Base-by-base conservation (phyloP, 2,113 vertebrate species). In the Anser brachyrhynchus region DNA sequence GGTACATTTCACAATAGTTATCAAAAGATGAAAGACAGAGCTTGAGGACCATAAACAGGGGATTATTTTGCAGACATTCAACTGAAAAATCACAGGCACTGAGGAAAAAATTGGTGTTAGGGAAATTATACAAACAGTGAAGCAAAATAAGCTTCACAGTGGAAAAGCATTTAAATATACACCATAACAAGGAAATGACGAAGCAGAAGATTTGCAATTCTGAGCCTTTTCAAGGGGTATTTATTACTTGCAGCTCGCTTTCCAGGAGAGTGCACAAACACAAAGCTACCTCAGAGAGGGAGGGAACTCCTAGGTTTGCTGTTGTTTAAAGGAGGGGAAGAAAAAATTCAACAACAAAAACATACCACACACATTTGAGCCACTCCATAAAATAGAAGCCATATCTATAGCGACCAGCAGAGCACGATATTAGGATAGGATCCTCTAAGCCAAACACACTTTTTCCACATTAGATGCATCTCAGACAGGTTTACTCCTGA, bases 41-140 rank as follows among this genome's bases (percentile, higher is more conserved):
- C 15, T 55, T 28, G 20, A 92, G 31, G 14, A 88, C 23, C 33
- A 46, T 73, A 90, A 84, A 70, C 21, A 70, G 52, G 44, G 46
- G 58, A 94, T 58, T 92, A 92, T 71, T 88, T 90, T 72, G 76
- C n/a, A 88, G 49, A 80, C 41, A 64, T 54, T 84, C 33, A 80
- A 81, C 29, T 65, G 61, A 66, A 78, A 78, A 90, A 58, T 55
- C 44, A 64, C 13, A 74, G 55, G 79, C 41, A 64, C 41, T 20
- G 9, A 58, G 33, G 14, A 55, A 76, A 90, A 81, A 33, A 65
- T 1, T 19, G 5, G 3, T n/a, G 10, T 33, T 37, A 91, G 52
- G 22, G 58, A 86, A 92, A 81, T 64, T 74, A 72, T 7, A 74
- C 17, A 52, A 70, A 77, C 13, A 92, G 39, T 21, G 57, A 93